Evolutionary conservation across 2,113 vertebrate species (phyloP).

Genomic region (Mellivora capensis): DNA sequence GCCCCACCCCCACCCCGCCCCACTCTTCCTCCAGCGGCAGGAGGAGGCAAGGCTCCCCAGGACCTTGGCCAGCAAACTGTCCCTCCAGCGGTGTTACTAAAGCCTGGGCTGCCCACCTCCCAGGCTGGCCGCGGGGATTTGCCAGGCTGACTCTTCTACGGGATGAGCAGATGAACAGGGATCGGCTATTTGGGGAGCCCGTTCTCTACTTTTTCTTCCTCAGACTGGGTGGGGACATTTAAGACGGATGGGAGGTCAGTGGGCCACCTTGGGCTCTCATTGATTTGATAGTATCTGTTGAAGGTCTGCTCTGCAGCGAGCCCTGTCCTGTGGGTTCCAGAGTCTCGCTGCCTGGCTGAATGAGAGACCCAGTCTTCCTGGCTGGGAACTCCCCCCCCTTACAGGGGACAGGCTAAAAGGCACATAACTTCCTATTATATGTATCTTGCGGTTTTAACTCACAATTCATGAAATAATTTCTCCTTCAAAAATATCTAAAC

Average conservation of each 20-base stretch:
- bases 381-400: neutral
- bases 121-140: rapidly evolving
- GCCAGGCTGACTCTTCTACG: neutral
- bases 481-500: neutral
- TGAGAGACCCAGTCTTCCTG: neutral
- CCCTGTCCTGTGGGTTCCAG: neutral
- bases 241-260: neutral
- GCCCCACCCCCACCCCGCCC: too few species aligned
- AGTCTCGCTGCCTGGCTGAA: rapidly evolving
- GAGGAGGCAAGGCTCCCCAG: neutral
- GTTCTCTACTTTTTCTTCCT: neutral
- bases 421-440: neutral
- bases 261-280: neutral
- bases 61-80: neutral
- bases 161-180: neutral
- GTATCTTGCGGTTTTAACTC: neutral
- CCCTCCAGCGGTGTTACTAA: neutral
- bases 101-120: neutral
- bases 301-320: neutral
- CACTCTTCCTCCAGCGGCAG: neutral
- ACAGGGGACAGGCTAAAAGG: neutral
- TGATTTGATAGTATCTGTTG: rapidly evolving
- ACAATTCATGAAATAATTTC: neutral
- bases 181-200: neutral
- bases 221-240: neutral